A percentile compares a stretch with the other conserved stretches of the same genome.
Evolutionary conservation across 2,888 invertebrate species (phyloP).

Genomic region (Nebria brevicollis): DNA sequence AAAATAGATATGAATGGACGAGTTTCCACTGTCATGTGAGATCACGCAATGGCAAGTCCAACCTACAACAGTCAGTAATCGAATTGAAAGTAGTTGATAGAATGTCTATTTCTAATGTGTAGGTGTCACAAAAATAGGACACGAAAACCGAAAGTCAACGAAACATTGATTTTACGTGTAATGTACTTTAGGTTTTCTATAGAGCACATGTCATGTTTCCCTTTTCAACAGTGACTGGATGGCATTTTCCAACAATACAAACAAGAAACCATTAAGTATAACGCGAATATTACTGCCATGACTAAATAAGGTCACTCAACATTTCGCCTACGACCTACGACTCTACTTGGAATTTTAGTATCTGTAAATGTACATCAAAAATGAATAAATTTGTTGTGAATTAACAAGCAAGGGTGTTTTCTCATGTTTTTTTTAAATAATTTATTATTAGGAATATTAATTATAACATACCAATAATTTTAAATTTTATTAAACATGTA

Average conservation of each 20-base stretch:
- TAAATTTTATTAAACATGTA: too few relatives aligned
- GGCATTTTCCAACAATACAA: constrained; percentile 7
- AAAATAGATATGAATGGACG: constrained; percentile 25
- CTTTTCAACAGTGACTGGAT: neutral
- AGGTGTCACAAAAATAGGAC: constrained; percentile 42
- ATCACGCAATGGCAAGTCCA: neutral
- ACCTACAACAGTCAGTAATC: constrained; percentile 22
- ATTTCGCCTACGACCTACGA: constrained; percentile 18
- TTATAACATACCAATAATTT: too few relatives aligned
- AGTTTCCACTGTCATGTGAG: constrained; percentile 30
- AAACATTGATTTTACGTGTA: neutral
- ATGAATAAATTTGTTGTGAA: neutral
- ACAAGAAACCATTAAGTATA: neutral
- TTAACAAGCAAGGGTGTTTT: neutral
- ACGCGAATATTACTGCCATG: constrained; percentile 24
- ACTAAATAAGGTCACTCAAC: constrained; percentile 25
- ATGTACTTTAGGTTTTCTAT: neutral
- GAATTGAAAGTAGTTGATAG: constrained; percentile 42
- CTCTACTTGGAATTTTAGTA: constrained; percentile 31
- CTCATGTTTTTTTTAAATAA: too few relatives aligned
- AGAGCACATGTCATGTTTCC: neutral
- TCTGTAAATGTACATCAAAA: constrained; percentile 26
- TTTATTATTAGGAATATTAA: too few relatives aligned
- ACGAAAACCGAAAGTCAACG: constrained; percentile 26
- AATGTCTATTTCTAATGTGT: constrained; percentile 30